Percentiles rank a stretch among this genome's conserved stretches.
phyloP scores from a whole-genome alignment of 2,113 vertebrate species.

The Etheostoma cragini region DNA sequence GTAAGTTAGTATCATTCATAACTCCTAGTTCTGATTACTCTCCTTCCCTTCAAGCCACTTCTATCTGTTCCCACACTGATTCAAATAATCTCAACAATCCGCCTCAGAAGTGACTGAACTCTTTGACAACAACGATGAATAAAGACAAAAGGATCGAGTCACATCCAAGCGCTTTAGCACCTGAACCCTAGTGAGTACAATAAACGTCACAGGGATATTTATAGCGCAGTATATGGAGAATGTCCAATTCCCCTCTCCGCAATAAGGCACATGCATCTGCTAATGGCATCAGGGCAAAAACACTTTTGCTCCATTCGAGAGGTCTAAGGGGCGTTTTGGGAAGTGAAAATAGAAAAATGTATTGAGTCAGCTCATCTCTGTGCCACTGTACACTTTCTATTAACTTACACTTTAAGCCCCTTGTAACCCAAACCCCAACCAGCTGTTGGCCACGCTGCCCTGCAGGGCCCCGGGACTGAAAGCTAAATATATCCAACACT shows the following conservation, averaged over 20 bases:
- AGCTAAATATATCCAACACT: slow-evolving; percentile 53
- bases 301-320: slow-evolving; percentile 51
- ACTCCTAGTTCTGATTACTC: not conserved
- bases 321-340: slow-evolving; percentile 64
- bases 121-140: slow-evolving; percentile 52
- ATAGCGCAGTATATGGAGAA: slow-evolving; percentile 93
- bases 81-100: slow-evolving; percentile 73
- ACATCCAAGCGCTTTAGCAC: slow-evolving; percentile 94
- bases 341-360: slow-evolving; percentile 86
- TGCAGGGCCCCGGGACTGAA: slow-evolving; percentile 28
- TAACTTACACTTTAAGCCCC: slow-evolving; percentile 76
- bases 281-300: slow-evolving; percentile 88
- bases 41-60: not conserved
- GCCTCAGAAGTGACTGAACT: slow-evolving; percentile 28
- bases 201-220: slow-evolving; percentile 97
- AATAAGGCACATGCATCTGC: slow-evolving; percentile 93
- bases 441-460: slow-evolving; percentile 39
- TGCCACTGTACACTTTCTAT: slow-evolving; percentile 72
- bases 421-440: slow-evolving; percentile 61
- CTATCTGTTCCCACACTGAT: slow-evolving; percentile 74
- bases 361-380: slow-evolving; percentile 71
- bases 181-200: slow-evolving; percentile 93
- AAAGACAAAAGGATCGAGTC: slow-evolving; percentile 76
- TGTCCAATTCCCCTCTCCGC: slow-evolving; percentile 92
- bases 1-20: not conserved